Base-by-base conservation (phyloP, 2,888 invertebrate species). In the Eremobia ochroleuca region DNA sequence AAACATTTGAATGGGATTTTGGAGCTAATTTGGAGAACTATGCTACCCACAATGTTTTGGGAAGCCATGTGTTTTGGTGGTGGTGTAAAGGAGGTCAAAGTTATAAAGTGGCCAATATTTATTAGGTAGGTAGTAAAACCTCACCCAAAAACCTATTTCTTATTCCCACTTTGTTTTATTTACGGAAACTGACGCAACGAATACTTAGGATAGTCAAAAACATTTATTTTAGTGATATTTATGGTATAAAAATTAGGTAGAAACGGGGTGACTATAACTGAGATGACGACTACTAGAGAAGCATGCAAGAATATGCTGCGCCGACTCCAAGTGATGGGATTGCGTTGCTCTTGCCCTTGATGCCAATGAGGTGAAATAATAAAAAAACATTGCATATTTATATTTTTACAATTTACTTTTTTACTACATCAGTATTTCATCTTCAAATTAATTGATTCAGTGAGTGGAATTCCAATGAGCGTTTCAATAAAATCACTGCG, bases 1-100 rank as follows among this genome's bases (percentile, higher is more conserved):
- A 79, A 62, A 70, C 49, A 64, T 55, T 82, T 68, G 13, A 64
- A 68, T 70, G 13, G 46, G 67, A 43, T 40, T 72, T 64, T 28
- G 31, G 25, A 18, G 37, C 18, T 73, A 79, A 8, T 77, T 78
- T 31, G 0, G 34, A 28, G 43, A 37, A 64, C 18, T 28, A 21
- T 25, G 52, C 31, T 6, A 37, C 18, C 46, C 15, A 40, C 21
- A 40, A 49, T 34, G 15, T 78, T 40, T 21, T 52, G 71, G 11
- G 8, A 58, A 70, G 4, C 1, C 18, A 25, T 66, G 6, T 21
- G 43, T 28, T 28, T 58, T 59, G 15, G 3, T 49, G 13, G 1
- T 31, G 4, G 18, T 21, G n/a, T 13, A 66, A 43, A 66, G 13
- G 6, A 5, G 40, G 6, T 66, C 13, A 8, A 66, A 43, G 6